Evolutionary conservation across 1,140 invertebrate species (phyloP), one percentile per base, ranked within the genome.

Genomic region (Calliphora vicina): DNA sequence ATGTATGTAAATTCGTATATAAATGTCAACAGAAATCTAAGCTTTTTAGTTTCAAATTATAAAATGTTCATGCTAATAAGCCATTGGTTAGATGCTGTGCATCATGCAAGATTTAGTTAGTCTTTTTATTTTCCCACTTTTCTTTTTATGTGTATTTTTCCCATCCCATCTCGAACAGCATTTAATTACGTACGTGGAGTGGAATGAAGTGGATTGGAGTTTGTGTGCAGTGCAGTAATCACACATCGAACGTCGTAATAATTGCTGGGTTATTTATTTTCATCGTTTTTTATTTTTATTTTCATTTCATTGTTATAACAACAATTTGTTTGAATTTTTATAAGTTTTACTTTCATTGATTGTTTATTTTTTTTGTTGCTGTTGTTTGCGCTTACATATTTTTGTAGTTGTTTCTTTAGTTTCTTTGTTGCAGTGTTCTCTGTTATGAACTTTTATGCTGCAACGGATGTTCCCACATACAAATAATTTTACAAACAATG

Each of bases 391-490:
- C n/a, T n/a, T n/a, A n/a, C n/a, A n/a, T n/a, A n/a, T n/a, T n/a
- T n/a, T n/a, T n/a, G n/a, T n/a, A n/a, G n/a, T n/a, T n/a, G n/a
- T 57, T 57, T 35, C 35, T 35, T 57, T 57, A 57, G 15, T 57
- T 17, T n/a, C 50, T 57, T 23, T 67, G 23, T 67, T 67, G 23
- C n/a, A 23, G 4, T 10, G 4, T 25, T 20, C n/a, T 67, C 61
- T 25, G 9, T 8, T 67, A 23, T 67, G n/a, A 67, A 25, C 61
- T 23, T 67, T 67, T 20, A 25, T 23, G 20, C 61, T 20, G 10
- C n/a, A 23, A 23, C 61, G 61, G 61, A 67, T 67, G 61, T 67
- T 67, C 61, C 61, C 61, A 67, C 61, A 67, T 67, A 67, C 35
- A 35, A 35, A 57, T 67, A 12, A n/a, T 67, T 67, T 20, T 67